These are phyloP conservation scores for Rhabdomys pumilio DNA, from an alignment of 2,797 vertebrate species.

Conservation along the genomic window DNA sequence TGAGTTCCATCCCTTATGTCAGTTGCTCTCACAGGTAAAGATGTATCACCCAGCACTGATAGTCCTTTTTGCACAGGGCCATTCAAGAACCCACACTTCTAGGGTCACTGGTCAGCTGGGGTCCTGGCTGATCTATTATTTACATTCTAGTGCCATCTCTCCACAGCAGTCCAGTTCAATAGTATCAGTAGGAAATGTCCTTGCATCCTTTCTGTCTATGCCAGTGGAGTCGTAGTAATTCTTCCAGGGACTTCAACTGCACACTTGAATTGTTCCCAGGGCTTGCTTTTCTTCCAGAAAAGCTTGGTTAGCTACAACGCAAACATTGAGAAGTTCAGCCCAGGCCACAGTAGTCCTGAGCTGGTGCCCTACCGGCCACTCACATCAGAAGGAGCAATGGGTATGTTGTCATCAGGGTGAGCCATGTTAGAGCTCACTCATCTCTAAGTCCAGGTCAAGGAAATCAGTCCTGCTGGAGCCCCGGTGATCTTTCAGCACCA, in stretches of 20 bases:
- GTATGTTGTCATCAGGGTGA: not conserved
- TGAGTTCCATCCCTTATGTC: conserved; percentile 97
- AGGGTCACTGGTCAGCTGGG: not conserved
- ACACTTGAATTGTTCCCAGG: conserved; percentile 91
- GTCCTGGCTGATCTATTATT: conserved; percentile 88
- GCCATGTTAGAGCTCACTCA: conserved; percentile 26
- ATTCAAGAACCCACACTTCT: conserved; percentile 86
- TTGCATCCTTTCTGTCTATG: conserved; percentile 91
- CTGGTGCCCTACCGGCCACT: not conserved
- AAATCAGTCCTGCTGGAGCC: not conserved
- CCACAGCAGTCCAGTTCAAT: conserved; percentile 97
- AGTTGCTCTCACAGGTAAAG: conserved; percentile 94
- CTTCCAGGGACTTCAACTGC: conserved; percentile 94
- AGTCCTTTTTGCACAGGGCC: conserved; percentile 94
- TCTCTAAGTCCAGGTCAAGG: not conserved
- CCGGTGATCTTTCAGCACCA: not conserved
- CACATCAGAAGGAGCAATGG: conserved; percentile 62
- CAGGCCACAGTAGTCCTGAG: rapidly evolving
- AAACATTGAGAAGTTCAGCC: conserved; percentile 91
- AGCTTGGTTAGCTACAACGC: conserved; percentile 93
- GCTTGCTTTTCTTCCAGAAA: conserved; percentile 92
- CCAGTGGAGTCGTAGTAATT: conserved; percentile 93
- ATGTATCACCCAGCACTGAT: conserved; percentile 93
- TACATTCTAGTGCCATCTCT: conserved; percentile 90
- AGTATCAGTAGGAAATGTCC: conserved; percentile 94